A percentile compares a stretch with the other conserved stretches of the same genome.
phyloP scores from a whole-genome alignment of 2,888 invertebrate species.

The Pammene aurita region DNA sequence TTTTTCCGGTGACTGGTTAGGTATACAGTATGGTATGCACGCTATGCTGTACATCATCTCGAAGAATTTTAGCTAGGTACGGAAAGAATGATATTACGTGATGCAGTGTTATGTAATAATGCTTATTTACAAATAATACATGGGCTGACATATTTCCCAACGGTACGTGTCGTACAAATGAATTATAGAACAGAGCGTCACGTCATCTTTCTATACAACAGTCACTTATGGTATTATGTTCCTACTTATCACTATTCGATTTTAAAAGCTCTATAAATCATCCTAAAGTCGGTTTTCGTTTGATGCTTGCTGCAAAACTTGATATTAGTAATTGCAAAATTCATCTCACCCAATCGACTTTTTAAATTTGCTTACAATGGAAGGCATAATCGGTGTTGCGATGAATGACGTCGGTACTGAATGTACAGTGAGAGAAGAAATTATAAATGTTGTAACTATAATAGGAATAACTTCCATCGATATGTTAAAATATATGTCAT shows the following conservation, averaged over 20 bases:
- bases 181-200: conserved; percentile 26
- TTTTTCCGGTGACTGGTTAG: no score
- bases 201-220: conserved; percentile 21
- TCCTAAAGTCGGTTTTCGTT: conserved; percentile 6
- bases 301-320: neutral
- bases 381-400: conserved; percentile 32
- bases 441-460: no score
- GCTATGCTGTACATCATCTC: neutral
- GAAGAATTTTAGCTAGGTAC: no score
- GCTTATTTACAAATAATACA: conserved; percentile 12
- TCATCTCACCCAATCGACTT: conserved; percentile 41
- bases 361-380: conserved; percentile 58
- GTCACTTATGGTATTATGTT: neutral
- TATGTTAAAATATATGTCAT: no score
- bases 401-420: conserved; percentile 1
- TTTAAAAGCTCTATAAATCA: neutral
- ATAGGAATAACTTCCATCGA: no score
- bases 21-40: neutral
- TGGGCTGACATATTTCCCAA: conserved; percentile 23
- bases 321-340: conserved; percentile 27
- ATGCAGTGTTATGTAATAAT: conserved; percentile 6
- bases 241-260: neutral
- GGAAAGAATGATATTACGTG: conserved; percentile 9
- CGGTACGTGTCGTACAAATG: conserved; percentile 34
- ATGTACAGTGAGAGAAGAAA: conserved; percentile 25